Conservation (phyloP, 2,888 invertebrate genomes). For the Dermolepida albohirtum region DNA sequence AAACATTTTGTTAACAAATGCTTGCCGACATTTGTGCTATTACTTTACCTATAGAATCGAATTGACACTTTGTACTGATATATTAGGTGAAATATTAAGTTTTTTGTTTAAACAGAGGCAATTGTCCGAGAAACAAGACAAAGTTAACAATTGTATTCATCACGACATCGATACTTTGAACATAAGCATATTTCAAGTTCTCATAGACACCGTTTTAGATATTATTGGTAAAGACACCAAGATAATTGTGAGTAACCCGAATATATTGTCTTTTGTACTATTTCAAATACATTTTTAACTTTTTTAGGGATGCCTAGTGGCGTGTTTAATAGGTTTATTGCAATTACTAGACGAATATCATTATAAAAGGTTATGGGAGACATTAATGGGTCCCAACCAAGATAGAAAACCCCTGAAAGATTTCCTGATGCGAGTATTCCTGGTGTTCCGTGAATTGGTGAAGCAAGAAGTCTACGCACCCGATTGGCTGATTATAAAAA, state of each 20-base stretch:
- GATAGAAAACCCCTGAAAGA: conserved; percentile 87
- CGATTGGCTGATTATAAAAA: conserved; percentile 92
- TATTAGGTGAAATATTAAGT: conserved; percentile 85
- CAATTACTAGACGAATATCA: conserved; percentile 90
- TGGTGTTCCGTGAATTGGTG: conserved; percentile 83
- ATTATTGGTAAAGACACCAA: conserved; percentile 77
- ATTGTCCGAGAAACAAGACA: conserved; percentile 66
- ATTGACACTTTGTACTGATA: conserved; percentile 84
- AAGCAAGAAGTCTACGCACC: conserved; percentile 84
- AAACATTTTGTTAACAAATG: conserved; percentile 82
- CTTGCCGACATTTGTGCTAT: conserved; percentile 86
- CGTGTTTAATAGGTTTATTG: conserved; percentile 86
- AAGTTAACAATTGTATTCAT: conserved; percentile 74
- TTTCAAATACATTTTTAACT: conserved; percentile 18
- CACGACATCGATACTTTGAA: conserved; percentile 88
- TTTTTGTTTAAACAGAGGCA: conserved; percentile 70
- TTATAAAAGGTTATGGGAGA: conserved; percentile 88
- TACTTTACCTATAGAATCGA: conserved; percentile 87
- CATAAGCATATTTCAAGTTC: conserved; percentile 82
- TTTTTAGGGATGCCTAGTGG: conserved; percentile 85
- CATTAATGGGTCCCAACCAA: conserved; percentile 74
- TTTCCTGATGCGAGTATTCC: conserved; percentile 84
- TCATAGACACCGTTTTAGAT: conserved; percentile 86
- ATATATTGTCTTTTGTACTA: background rate
- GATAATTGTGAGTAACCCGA: conserved; percentile 52